Evolutionary conservation across 2,113 vertebrate species (phyloP).

Genomic region (Brachirus orientalis): DNA sequence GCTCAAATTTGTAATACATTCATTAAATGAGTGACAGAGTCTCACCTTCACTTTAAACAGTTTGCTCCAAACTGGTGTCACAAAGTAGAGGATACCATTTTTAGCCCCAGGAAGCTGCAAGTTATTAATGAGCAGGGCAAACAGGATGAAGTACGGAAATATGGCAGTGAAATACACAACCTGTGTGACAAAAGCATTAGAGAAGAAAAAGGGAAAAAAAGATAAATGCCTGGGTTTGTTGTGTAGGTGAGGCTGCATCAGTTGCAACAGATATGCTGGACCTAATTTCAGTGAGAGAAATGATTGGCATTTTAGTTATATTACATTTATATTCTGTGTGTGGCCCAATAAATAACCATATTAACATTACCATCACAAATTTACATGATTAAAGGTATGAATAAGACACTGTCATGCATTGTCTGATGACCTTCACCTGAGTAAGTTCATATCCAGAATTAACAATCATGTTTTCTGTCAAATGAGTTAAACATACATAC

Average conservation of each 20-base stretch:
- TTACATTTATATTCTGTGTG: background rate
- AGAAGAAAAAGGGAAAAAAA: background rate
- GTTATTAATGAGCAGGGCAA: constrained; percentile 82
- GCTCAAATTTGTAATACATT: background rate
- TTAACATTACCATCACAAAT: no score
- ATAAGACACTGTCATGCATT: no score
- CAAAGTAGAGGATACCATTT: constrained; percentile 77
- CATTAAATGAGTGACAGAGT: background rate
- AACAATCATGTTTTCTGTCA: no score
- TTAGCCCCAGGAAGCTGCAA: constrained; percentile 81
- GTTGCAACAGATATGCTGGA: background rate
- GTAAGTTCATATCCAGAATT: no score
- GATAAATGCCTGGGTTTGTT: background rate
- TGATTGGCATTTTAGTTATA: background rate
- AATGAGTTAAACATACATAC: no score
- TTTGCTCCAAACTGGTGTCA: constrained; percentile 79
- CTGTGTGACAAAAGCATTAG: constrained; percentile 48
- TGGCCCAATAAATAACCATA: no score
- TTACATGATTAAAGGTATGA: no score
- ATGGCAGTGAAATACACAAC: constrained; percentile 83
- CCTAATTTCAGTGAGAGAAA: background rate
- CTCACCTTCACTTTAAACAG: constrained; percentile 80
- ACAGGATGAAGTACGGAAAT: constrained; percentile 81
- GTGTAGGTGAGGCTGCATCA: background rate
- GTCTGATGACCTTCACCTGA: no score